Evolutionary conservation across 2,113 vertebrate species (phyloP).

Genomic region (Xiphophorus hellerii): DNA sequence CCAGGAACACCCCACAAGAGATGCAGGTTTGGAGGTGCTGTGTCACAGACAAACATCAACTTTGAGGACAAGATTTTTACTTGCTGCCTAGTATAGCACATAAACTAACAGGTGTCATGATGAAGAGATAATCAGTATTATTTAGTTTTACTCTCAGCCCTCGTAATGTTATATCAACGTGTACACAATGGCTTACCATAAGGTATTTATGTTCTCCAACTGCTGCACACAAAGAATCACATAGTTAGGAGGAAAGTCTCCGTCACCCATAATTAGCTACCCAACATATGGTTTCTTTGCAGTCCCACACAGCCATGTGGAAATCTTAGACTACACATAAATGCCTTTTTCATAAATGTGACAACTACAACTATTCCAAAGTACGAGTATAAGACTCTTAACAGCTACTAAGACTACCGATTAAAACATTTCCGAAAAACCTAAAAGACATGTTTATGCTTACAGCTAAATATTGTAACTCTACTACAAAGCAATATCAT

Average conservation of each 20-base stretch:
- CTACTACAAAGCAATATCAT: not conserved
- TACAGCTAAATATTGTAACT: too few species aligned
- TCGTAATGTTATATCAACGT: not conserved
- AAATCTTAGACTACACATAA: constrained; percentile 3
- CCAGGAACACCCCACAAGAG: too few species aligned
- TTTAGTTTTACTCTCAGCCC: not conserved
- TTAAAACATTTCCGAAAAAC: not conserved
- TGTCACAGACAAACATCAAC: not conserved
- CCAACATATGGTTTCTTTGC: constrained; percentile 23
- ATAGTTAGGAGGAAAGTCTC: constrained; percentile 10
- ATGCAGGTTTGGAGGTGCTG: too few species aligned
- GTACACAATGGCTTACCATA: constrained; percentile 5
- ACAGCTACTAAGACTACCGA: not conserved
- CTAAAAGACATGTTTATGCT: not conserved
- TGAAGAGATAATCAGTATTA: not conserved
- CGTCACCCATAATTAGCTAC: constrained; percentile 41
- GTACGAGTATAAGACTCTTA: not conserved
- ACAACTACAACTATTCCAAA: not conserved
- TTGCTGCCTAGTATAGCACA: not conserved
- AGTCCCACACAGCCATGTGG: constrained; percentile 15
- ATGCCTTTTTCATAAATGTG: not conserved
- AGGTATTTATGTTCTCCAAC: not conserved
- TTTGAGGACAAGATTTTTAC: not conserved
- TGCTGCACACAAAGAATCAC: constrained; percentile 16
- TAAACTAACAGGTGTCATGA: not conserved